Evolutionary conservation across 2,113 vertebrate species (phyloP).

Genomic region (Syngnathus scovelli): DNA sequence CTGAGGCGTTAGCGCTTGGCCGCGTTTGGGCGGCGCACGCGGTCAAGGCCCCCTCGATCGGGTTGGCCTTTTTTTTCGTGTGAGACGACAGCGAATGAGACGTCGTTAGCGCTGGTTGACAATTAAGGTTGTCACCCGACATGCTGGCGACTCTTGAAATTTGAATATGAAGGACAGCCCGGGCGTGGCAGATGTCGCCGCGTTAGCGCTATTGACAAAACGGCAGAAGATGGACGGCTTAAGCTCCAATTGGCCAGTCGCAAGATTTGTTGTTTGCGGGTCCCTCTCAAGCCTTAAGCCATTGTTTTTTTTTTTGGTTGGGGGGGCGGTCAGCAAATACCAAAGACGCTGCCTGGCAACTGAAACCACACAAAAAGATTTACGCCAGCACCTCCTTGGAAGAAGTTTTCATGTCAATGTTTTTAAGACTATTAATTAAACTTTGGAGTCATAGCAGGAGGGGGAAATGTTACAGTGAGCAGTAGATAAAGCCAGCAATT

Average conservation of each 20-base stretch:
- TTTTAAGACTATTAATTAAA: too few species aligned
- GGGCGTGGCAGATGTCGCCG: not conserved
- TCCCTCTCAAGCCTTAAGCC: not conserved
- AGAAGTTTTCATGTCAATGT: too few species aligned
- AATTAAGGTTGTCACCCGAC: too few species aligned
- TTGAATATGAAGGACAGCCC: not conserved
- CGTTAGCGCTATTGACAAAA: not conserved
- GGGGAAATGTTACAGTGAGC: not conserved
- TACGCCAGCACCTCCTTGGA: too few species aligned
- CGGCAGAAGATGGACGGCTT: not conserved
- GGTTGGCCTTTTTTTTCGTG: not conserved
- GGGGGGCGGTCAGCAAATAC: not conserved
- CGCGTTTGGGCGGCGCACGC: not conserved
- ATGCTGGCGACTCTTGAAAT: too few species aligned
- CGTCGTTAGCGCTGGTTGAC: too few species aligned
- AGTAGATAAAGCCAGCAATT: not conserved
- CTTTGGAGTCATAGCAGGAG: too few species aligned
- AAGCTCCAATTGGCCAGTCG: not conserved
- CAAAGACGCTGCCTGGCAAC: not conserved
- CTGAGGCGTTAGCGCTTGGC: constrained; percentile 29
- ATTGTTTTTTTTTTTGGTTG: not conserved
- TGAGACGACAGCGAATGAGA: not conserved
- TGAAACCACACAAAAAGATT: not conserved
- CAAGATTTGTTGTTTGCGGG: not conserved
- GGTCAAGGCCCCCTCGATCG: not conserved